Conservation (phyloP, 2,888 invertebrate species). For the Phyto melanocephala region DNA sequence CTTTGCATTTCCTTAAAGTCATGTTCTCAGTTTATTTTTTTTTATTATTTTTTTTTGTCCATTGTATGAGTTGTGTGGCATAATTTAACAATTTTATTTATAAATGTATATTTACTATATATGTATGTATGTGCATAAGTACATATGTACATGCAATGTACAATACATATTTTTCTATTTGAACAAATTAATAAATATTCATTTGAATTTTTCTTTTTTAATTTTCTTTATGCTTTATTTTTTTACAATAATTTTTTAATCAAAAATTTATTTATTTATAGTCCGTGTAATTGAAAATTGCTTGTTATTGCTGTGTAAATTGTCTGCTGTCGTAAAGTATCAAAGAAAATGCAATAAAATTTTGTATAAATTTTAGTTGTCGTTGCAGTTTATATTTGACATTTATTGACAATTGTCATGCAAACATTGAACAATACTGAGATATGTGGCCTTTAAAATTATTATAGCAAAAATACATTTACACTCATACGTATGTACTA, state of each 20-base stretch:
- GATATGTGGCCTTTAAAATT: neutral
- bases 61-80: neutral
- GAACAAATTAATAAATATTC: conserved; percentile 59
- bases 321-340: neutral
- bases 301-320: conserved; percentile 43
- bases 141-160: no score
- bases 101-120: no score
- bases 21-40: neutral
- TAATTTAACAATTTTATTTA: conserved; percentile 29
- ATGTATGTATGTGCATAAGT: no score
- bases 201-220: neutral
- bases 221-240: neutral
- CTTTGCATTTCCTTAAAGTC: conserved; percentile 11
- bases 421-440: neutral
- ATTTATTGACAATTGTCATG: conserved; percentile 62
- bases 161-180: neutral
- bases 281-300: conserved; percentile 32
- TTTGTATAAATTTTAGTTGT: conserved; percentile 18
- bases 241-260: conserved; percentile 1
- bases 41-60: neutral
- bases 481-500: no score
- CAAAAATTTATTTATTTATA: conserved; percentile 24
- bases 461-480: neutral
- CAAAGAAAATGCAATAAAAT: neutral
- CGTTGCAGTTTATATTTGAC: conserved; percentile 36